These are phyloP conservation scores for Patella ulyssiponensis DNA, from an alignment of 2,888 invertebrate species.

Conservation along the genomic window DNA sequence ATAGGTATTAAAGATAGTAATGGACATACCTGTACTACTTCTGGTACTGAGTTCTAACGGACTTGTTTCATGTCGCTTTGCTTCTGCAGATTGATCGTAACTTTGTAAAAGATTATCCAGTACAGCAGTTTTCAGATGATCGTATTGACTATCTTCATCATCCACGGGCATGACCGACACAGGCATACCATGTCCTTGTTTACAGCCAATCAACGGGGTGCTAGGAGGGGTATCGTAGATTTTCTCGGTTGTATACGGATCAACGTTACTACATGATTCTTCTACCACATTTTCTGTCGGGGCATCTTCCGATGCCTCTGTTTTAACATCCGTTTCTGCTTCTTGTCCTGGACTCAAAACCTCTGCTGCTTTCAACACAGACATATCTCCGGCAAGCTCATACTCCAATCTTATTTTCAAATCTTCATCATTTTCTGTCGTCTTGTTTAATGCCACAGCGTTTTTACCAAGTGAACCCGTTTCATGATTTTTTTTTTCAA, in stretches of 20 bases:
- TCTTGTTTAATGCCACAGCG: not conserved
- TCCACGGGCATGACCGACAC: not conserved
- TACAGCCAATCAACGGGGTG: not conserved
- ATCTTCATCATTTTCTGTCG: not conserved
- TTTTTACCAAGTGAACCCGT: not conserved
- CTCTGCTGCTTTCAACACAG: not conserved
- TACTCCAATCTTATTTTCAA: no score
- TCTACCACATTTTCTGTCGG: no score
- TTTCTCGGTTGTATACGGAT: not conserved
- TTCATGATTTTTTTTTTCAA: not conserved
- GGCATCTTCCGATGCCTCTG: no score
- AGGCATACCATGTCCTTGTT: not conserved
- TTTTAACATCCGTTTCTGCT: no score
- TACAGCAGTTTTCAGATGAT: not conserved
- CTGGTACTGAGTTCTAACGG: not conserved
- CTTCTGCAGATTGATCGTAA: not conserved
- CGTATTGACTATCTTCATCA: not conserved
- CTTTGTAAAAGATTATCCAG: not conserved
- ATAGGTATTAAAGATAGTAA: not conserved
- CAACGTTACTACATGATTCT: no score
- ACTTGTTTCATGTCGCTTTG: not conserved
- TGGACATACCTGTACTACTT: not conserved
- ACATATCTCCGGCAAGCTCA: not conserved
- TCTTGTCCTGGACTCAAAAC: no score
- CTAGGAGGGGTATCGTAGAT: not conserved